Evolutionary conservation across 2,113 vertebrate genomes (phyloP).

Genomic region (Nanger granti): DNA sequence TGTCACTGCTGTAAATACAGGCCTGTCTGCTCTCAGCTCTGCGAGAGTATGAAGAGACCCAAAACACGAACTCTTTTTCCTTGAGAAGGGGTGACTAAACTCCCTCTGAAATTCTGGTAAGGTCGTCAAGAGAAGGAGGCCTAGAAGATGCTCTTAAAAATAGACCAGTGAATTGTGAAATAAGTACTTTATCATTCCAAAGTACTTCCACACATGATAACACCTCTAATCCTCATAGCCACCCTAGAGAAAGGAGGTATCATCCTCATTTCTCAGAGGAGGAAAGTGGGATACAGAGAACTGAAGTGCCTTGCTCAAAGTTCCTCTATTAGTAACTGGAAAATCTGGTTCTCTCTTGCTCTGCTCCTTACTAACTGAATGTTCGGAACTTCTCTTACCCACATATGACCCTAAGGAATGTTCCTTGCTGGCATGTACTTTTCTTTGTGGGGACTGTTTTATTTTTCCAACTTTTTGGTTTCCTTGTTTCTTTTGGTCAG

Average conservation of each 20-base stretch:
- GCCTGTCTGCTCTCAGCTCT: neutral
- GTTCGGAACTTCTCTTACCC: neutral
- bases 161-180: neutral
- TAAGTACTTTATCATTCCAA: neutral
- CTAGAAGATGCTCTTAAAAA: constrained; percentile 20
- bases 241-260: neutral
- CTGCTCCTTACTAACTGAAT: neutral
- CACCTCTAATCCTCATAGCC: neutral
- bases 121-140: neutral
- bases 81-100: neutral
- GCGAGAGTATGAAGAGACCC: neutral
- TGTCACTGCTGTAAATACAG: neutral
- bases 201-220: neutral
- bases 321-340: neutral
- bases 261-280: neutral
- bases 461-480: neutral
- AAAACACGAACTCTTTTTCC: neutral
- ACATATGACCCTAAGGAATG: neutral
- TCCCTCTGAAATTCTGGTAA: constrained; percentile 7
- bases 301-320: neutral
- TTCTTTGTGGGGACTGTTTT: neutral
- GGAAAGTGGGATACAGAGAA: neutral
- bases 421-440: neutral
- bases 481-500: neutral
- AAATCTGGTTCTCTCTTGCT: neutral